Evolutionary conservation across 2,797 vertebrate species (phyloP).

Genomic region (Gila robusta): DNA sequence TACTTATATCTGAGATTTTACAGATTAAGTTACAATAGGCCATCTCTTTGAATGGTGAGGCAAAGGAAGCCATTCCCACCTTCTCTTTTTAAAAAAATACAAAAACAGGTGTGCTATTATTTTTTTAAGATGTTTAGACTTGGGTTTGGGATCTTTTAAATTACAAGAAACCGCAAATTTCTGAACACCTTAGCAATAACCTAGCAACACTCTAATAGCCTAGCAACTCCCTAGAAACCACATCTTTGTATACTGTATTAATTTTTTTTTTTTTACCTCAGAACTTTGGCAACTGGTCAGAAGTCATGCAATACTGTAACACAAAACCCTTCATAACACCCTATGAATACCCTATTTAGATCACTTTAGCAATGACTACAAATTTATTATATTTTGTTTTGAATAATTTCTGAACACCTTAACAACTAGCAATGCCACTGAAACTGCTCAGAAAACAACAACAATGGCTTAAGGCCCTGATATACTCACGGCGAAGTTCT

Average conservation of each 20-base stretch:
- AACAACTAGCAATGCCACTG: background rate
- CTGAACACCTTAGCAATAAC: background rate
- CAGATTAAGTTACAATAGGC: constrained; percentile 28
- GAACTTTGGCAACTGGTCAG: background rate
- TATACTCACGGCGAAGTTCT: too few species aligned
- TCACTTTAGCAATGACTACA: background rate
- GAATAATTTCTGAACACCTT: background rate
- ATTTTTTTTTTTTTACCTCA: background rate
- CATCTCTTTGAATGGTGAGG: background rate
- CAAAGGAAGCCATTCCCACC: background rate
- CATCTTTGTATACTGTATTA: too few species aligned
- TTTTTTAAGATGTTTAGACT: background rate
- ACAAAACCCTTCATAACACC: background rate
- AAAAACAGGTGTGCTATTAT: background rate
- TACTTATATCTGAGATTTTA: constrained; percentile 8
- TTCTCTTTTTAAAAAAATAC: background rate
- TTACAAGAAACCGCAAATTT: background rate
- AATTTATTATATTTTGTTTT: background rate
- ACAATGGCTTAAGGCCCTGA: background rate
- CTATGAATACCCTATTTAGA: background rate
- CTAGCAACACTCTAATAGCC: background rate
- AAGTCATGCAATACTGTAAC: too few species aligned
- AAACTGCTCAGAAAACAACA: background rate
- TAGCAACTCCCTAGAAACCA: background rate
- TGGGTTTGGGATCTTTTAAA: background rate